Base-by-base conservation (phyloP, 2,797 vertebrate genomes). In the Gobionotothen gibberifrons region DNA sequence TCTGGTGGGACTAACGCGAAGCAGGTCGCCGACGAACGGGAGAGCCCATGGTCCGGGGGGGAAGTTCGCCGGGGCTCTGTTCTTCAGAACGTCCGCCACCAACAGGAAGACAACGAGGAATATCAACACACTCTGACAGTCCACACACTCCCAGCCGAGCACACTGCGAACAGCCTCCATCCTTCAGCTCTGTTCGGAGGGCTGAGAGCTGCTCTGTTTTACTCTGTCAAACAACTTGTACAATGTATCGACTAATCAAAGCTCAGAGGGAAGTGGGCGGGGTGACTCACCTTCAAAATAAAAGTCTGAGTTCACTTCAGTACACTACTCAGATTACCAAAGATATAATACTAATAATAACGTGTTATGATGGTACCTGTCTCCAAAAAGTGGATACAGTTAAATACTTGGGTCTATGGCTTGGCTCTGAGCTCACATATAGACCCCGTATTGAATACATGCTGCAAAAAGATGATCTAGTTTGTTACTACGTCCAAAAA, bases 41-140 rank as follows among this genome's bases (percentile, higher is more conserved):
- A 95, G 86, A 62, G 90, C 14, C 82, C 83, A 83, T 0, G 93
- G 94, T 52, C 95, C 93, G 11, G 95, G 94, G 58, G 95, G 95
- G 68, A 94, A 95, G 79, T 94, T 90, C 48, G 62, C 72, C 1
- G 92, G 93, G 3, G 32, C 61, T 57, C 82, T 89, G 67, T 94
- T 90, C 68, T 59, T 93, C 64, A 88, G 2, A 49, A 91, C n/a
- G 66, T 95, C 84, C 43, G 74, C 29, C 39, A 94, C 9, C 58
- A 94, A 51, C 63, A 95, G 67, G 69, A 90, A 84, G 0, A 53
- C 46, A 43, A 76, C 82, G 3, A 92, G 3, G 79, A 92, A 78
- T 61, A 93, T 16, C 52, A 94, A 55, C 40, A 93, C 0, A 36
- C 55, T 87, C 39, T 5, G 0, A n/a, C 19, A 0, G 0, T 93